Conservation (phyloP, 2,888 invertebrate species). For the Eulithis prunata region DNA sequence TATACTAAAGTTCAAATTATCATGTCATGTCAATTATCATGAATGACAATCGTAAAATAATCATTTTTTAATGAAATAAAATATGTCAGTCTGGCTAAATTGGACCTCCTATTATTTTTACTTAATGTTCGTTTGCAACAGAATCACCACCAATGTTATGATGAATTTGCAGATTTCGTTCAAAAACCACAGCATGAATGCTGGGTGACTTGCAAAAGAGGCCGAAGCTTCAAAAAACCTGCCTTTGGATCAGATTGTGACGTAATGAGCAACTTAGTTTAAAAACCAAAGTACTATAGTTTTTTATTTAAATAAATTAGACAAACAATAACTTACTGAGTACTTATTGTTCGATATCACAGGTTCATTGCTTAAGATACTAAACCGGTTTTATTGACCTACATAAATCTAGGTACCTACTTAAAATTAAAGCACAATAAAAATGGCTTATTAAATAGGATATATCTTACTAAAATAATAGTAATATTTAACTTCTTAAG, state of each 20-base stretch:
- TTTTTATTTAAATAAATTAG: constrained; percentile 54
- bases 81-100: too few species aligned
- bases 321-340: constrained; percentile 78
- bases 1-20: too few species aligned
- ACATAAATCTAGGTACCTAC: too few species aligned
- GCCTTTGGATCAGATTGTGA: constrained; percentile 60
- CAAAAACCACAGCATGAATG: constrained; percentile 76
- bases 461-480: too few species aligned
- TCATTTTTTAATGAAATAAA: too few species aligned
- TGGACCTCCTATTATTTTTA: too few species aligned
- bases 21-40: too few species aligned
- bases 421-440: not conserved
- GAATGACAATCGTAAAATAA: too few species aligned
- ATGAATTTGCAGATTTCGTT: constrained; percentile 61
- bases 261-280: constrained; percentile 52
- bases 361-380: constrained; percentile 46
- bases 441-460: not conserved
- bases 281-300: constrained; percentile 41
- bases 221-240: constrained; percentile 77
- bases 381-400: constrained; percentile 42
- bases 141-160: too few species aligned
- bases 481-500: not conserved
- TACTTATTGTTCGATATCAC: constrained; percentile 82
- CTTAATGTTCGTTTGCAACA: too few species aligned
- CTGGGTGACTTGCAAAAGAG: constrained; percentile 79